Evolutionary conservation across 2,797 vertebrate genomes (phyloP).

Genomic region (Oryzias sinensis): DNA sequence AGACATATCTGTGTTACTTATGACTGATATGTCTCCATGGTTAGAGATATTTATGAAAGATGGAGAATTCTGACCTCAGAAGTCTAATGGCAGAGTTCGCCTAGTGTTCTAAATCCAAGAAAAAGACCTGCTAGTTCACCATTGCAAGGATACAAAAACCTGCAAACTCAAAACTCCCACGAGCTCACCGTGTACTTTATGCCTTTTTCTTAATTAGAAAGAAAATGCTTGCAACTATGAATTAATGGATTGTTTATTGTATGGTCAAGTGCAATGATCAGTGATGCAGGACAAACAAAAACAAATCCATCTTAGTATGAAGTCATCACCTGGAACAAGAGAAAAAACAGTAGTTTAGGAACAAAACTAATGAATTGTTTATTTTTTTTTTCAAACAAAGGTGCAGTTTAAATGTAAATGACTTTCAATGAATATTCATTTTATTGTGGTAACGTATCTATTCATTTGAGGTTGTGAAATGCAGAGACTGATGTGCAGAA

Average conservation of each 20-base stretch:
- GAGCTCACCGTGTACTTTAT: not conserved
- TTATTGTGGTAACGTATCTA: too few relatives aligned
- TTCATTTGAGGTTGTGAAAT: too few relatives aligned
- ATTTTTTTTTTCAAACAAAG: not conserved
- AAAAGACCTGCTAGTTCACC: too few relatives aligned
- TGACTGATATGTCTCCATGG: too few relatives aligned
- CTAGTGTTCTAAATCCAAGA: too few relatives aligned
- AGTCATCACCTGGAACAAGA: constrained; percentile 63
- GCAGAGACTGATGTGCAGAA: too few relatives aligned
- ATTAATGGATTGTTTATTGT: constrained; percentile 30
- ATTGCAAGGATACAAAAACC: too few relatives aligned
- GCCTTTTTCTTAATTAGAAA: not conserved
- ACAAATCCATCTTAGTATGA: constrained; percentile 46
- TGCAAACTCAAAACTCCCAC: not conserved
- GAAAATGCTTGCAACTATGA: not conserved
- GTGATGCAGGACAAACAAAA: not conserved
- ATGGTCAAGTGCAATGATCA: constrained; percentile 20
- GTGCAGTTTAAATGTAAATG: not conserved
- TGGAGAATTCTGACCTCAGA: too few relatives aligned
- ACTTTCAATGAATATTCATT: too few relatives aligned
- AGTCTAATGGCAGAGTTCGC: too few relatives aligned
- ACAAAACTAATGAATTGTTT: not conserved
- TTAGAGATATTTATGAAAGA: too few relatives aligned
- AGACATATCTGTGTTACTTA: too few relatives aligned
- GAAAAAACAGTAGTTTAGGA: constrained; percentile 2